phyloP scores from a whole-genome alignment of 2,113 vertebrate species.

The Cygnus buccinator region DNA sequence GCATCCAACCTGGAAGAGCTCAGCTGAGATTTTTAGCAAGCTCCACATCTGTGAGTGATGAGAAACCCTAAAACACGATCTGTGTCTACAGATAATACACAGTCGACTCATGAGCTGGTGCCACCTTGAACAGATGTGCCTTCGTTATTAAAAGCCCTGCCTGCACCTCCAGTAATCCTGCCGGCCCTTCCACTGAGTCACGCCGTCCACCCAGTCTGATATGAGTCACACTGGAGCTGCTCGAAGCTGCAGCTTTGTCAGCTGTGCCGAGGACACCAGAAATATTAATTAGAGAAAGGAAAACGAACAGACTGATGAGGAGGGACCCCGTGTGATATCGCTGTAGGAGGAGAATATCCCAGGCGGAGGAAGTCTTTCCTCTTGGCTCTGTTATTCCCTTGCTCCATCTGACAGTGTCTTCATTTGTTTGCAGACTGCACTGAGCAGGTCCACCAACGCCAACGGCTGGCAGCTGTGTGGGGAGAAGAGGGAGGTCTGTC shows the following conservation, averaged over 20 bases:
- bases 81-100: neutral
- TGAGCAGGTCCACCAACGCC: neutral
- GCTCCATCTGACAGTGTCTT: neutral
- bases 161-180: neutral
- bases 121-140: neutral
- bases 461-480: neutral
- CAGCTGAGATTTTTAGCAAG: neutral
- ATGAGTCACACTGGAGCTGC: neutral
- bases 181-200: slow-evolving; percentile 6
- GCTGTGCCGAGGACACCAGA: neutral
- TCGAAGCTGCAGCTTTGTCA: neutral
- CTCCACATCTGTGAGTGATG: rapidly evolving
- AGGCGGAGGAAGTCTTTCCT: neutral
- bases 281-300: neutral
- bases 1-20: neutral
- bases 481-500: neutral
- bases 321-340: neutral
- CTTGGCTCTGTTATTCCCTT: neutral
- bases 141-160: neutral
- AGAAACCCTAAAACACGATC: neutral
- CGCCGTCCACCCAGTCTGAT: neutral
- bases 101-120: neutral
- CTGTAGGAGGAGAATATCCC: neutral
- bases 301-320: neutral
- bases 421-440: neutral